Percentiles rank a stretch among this genome's conserved stretches.
Conservation (phyloP, 2,797 vertebrate genomes). For the Rhynchonycteris naso region DNA sequence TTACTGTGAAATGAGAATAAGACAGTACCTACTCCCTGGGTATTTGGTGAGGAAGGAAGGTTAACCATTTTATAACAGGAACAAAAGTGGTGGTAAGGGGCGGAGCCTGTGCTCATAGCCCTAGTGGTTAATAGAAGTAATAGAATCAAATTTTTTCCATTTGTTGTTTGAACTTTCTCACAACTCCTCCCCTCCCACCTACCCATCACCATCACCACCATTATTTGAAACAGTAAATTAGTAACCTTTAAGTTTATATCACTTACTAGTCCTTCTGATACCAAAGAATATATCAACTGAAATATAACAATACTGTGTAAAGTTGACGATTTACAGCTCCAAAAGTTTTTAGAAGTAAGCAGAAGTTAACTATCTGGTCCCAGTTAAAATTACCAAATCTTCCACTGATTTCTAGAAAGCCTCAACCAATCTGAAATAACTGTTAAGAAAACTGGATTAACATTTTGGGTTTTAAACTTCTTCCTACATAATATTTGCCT, state of each 20-base stretch:
- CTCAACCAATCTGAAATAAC: background rate
- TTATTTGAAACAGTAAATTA: background rate
- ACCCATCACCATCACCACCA: no score
- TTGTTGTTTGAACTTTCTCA: background rate
- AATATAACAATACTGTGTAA: background rate
- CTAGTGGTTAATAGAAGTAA: background rate
- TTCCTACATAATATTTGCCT: background rate
- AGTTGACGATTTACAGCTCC: background rate
- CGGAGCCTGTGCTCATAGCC: background rate
- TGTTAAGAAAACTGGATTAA: background rate
- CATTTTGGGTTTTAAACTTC: constrained; percentile 20
- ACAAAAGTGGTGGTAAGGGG: background rate
- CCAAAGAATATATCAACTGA: background rate
- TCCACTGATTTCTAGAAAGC: background rate
- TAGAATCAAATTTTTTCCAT: background rate
- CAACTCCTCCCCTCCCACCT: background rate
- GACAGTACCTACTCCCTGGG: background rate
- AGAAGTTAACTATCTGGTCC: background rate
- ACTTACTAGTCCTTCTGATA: background rate
- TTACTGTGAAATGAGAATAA: background rate
- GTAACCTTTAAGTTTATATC: background rate
- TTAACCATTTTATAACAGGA: background rate
- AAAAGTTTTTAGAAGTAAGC: background rate
- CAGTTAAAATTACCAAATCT: background rate
- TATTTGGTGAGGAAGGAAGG: background rate